Conservation (phyloP, 2,888 invertebrate species). For the Pycnomerus fuliginosus region DNA sequence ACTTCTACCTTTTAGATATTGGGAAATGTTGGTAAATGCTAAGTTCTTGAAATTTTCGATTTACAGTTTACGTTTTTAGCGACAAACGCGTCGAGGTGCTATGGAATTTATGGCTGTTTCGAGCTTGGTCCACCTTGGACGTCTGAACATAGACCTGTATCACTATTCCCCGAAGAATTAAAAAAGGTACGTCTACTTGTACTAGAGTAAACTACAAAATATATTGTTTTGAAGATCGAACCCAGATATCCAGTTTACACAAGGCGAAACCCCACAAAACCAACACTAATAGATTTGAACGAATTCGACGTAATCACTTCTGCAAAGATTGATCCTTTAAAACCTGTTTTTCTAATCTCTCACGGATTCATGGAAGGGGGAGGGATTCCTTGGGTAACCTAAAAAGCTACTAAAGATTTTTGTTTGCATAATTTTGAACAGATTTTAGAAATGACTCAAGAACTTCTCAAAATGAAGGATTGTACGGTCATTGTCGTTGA, state of each 20-base stretch:
- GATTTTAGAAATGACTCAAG: conserved; percentile 70
- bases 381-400: conserved; percentile 72
- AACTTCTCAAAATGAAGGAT: conserved; percentile 69
- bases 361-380: conserved; percentile 89
- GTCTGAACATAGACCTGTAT: conserved; percentile 74
- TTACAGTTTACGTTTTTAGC: conserved; percentile 40
- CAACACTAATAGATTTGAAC: conserved; percentile 66
- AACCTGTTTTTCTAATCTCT: conserved; percentile 72
- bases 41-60: conserved; percentile 3
- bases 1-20: conserved; percentile 49
- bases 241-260: conserved; percentile 64
- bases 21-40: conserved; percentile 45
- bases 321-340: conserved; percentile 63
- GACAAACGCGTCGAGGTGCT: conserved; percentile 61
- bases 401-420: background rate
- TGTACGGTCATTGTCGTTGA: conserved; percentile 79
- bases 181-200: conserved; percentile 53
- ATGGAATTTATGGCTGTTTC: conserved; percentile 79
- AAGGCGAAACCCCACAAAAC: conserved; percentile 53
- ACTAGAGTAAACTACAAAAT: conserved; percentile 1
- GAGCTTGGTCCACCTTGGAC: conserved; percentile 77
- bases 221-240: conserved; percentile 53
- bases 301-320: conserved; percentile 63
- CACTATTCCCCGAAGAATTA: conserved; percentile 74
- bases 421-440: conserved; percentile 38